A percentile compares a stretch with the other conserved stretches of the same genome.
phyloP scores from a whole-genome alignment of 1,140 invertebrate genomes.

The Cataglyphis hispanica region DNA sequence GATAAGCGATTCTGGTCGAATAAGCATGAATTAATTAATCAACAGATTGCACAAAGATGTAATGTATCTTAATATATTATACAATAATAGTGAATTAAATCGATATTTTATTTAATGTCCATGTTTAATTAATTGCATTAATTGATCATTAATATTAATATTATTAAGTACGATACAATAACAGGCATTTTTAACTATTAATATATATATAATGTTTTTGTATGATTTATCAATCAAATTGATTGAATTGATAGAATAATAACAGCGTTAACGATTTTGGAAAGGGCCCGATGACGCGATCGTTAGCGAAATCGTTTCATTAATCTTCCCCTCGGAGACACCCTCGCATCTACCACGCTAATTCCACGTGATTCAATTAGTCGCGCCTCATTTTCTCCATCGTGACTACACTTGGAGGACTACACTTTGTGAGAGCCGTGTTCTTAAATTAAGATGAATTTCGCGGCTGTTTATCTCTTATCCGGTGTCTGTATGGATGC shows the following conservation, averaged over 20 bases:
- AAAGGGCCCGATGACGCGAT: slow-evolving; percentile 67
- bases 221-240: background rate
- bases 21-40: background rate
- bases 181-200: no score
- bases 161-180: no score
- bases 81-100: no score
- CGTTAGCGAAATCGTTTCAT: slow-evolving; percentile 81
- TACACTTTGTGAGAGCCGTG: slow-evolving; percentile 79
- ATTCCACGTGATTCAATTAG: slow-evolving; percentile 85
- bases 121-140: no score
- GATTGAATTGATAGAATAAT: background rate
- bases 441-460: slow-evolving; percentile 81
- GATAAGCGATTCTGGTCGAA: slow-evolving; percentile 34
- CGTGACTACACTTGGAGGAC: slow-evolving; percentile 36
- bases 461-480: slow-evolving; percentile 23
- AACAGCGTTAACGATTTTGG: slow-evolving; percentile 31
- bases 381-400: slow-evolving; percentile 52
- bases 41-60: background rate
- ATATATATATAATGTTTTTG: no score
- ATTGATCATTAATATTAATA: no score
- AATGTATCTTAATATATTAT: background rate
- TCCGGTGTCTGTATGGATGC: slow-evolving; percentile 25
- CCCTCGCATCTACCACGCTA: slow-evolving; percentile 76
- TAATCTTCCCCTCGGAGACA: slow-evolving; percentile 80
- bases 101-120: background rate